Evolutionary conservation across 2,888 invertebrate genomes (phyloP).

Genomic region (Himalopsyche japonica): DNA sequence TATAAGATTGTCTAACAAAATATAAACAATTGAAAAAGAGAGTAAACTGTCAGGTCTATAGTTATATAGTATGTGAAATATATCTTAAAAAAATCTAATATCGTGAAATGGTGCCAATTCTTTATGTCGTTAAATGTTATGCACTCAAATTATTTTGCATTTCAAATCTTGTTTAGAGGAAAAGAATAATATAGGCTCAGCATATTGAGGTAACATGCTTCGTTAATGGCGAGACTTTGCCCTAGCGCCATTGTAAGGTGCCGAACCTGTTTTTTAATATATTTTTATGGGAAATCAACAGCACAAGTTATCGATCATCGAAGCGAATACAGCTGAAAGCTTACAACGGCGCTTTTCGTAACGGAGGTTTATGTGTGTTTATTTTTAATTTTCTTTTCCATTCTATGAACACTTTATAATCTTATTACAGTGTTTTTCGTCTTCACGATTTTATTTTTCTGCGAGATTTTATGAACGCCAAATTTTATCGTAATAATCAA

Average conservation of each 20-base stretch:
- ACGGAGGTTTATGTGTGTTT: neutral
- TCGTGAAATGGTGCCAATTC: neutral
- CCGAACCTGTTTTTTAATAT: slow-evolving; percentile 22
- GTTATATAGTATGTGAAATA: no score
- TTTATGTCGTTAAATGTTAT: neutral
- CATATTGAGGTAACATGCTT: neutral
- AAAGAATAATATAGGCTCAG: neutral
- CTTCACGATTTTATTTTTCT: no score
- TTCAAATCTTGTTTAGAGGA: neutral
- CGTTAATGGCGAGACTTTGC: slow-evolving; percentile 1
- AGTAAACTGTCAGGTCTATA: no score
- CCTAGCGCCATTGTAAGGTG: slow-evolving; percentile 6
- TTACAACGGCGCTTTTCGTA: neutral
- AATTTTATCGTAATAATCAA: no score
- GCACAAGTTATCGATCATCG: slow-evolving; percentile 1
- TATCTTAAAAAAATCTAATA: neutral
- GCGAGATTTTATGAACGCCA: no score
- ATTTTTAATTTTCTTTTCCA: neutral
- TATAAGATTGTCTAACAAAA: no score
- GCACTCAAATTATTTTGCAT: neutral
- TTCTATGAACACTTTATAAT: neutral
- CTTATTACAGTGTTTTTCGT: no score
- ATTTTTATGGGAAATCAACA: slow-evolving; percentile 31
- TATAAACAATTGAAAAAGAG: no score
- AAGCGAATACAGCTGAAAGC: neutral